phyloP scores from a whole-genome alignment of 2,797 vertebrate genomes.

The Phoeniculus purpureus region DNA sequence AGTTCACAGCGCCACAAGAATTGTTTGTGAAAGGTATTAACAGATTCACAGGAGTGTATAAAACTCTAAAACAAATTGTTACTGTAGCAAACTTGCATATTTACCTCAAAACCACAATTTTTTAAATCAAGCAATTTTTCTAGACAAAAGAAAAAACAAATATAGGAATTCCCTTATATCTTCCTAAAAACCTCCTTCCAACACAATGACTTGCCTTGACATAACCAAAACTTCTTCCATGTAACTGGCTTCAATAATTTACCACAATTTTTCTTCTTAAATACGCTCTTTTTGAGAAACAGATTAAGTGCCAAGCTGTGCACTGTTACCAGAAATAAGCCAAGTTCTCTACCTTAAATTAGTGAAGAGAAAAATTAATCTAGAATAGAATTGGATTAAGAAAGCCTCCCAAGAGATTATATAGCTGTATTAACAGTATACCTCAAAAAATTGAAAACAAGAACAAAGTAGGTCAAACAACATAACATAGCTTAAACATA shows the following conservation, averaged over 20 bases:
- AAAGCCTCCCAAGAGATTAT: background rate
- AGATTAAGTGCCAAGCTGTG: background rate
- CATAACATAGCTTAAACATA: background rate
- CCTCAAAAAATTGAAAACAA: background rate
- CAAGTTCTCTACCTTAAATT: background rate
- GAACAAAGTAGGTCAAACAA: background rate
- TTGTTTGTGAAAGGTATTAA: background rate
- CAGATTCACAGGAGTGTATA: background rate
- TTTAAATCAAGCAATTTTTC: background rate
- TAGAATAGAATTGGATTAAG: background rate
- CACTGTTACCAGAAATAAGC: background rate
- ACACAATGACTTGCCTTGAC: background rate
- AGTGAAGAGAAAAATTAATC: background rate
- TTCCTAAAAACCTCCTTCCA: background rate
- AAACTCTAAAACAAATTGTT: background rate
- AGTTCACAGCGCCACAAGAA: background rate
- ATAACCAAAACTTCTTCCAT: background rate
- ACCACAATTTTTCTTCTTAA: background rate
- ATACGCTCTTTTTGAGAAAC: background rate
- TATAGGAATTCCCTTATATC: background rate
- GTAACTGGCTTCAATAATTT: background rate
- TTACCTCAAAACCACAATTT: background rate
- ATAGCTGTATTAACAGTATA: background rate
- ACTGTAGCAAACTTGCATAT: background rate
- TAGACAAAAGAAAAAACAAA: background rate